Base-by-base conservation (phyloP, 2,888 invertebrate genomes). In the Lycophotia porphyrea region DNA sequence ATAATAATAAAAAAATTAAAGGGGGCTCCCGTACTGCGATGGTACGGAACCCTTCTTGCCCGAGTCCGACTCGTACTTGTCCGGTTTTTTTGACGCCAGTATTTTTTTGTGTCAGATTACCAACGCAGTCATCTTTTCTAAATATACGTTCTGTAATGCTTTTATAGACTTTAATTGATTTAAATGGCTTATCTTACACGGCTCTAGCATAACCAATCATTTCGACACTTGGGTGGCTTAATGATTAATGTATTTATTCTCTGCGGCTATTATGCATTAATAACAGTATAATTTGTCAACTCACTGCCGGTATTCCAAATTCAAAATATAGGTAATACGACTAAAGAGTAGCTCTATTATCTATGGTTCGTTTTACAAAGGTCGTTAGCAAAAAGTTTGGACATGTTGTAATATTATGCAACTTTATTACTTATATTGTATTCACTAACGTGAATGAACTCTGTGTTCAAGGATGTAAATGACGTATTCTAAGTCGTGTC, bases 151-250 rank as follows among this genome's bases (percentile, higher is more conserved):
- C 13, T 34, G 31, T 71, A 60, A 68, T 31, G 36, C 13, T 60
- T 72, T 36, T 65, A 60, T 55, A 15, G 31, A 18, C 44, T 47
- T 39, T 70, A 66, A 79, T 52, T 83, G 79, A 67, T 66, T 73
- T 61, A 47, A 73, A 84, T 61, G 55, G 34, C 58, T 44, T 44
- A 67, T 60, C 64, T 67, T 44, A 39, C 67, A 65, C 60, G 31
- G 49, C n/a, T 42, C n/a, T 7, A 61, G 36, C 61, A 55, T 69
- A 66, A 73, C 49, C 72, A 66, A 83, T 81, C 69, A 83, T 63
- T 70, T 83, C 36, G 49, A 63, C 80, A 66, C 80, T 39, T 83
- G 84, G 73, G 55, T 79, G 80, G 74, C 36, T 65, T 36, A 36
- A 39, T 66, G 55, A 66, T 70, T 52, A n/a, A 70, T 66, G 65